Evolutionary conservation across 2,888 invertebrate species (phyloP).

Genomic region (Agrenia bidenticulata): DNA sequence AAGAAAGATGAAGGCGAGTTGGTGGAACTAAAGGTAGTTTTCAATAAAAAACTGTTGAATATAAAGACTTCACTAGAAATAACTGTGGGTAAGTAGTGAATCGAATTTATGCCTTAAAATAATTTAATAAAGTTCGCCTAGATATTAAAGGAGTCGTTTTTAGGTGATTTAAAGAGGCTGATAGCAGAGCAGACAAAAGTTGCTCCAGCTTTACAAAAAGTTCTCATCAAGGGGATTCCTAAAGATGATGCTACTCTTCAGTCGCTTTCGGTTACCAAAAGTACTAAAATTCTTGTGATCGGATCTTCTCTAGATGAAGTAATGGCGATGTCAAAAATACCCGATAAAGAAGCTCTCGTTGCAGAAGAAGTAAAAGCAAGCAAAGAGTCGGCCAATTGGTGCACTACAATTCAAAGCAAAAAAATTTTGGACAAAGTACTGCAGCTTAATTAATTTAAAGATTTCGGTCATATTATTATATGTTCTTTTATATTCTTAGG

Average conservation of each 20-base stretch:
- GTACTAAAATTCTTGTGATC: constrained; percentile 81
- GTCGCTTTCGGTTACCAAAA: constrained; percentile 74
- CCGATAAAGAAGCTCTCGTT: constrained; percentile 62
- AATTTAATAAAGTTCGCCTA: too few species aligned
- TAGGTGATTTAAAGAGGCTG: constrained; percentile 43
- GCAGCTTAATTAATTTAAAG: neutral
- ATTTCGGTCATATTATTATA: constrained; percentile 4
- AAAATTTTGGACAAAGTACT: constrained; percentile 48
- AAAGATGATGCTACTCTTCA: constrained; percentile 78
- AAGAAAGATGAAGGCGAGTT: neutral
- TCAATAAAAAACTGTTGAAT: constrained; percentile 44
- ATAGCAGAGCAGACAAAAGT: constrained; percentile 57
- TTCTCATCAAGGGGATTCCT: constrained; percentile 84
- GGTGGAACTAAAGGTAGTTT: constrained; percentile 35
- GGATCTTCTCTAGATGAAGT: constrained; percentile 87
- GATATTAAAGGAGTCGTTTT: neutral
- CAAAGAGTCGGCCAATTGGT: constrained; percentile 37
- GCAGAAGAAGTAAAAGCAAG: constrained; percentile 51
- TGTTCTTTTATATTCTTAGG: constrained; percentile 58
- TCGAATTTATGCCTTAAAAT: too few species aligned
- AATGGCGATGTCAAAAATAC: constrained; percentile 74
- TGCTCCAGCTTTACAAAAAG: constrained; percentile 81
- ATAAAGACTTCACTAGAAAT: constrained; percentile 37
- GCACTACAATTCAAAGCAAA: constrained; percentile 40
- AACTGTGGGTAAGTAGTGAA: constrained; percentile 38